Evolutionary conservation across 1,140 invertebrate species (phyloP).

Genomic region (Dinoponera quadriceps): DNA sequence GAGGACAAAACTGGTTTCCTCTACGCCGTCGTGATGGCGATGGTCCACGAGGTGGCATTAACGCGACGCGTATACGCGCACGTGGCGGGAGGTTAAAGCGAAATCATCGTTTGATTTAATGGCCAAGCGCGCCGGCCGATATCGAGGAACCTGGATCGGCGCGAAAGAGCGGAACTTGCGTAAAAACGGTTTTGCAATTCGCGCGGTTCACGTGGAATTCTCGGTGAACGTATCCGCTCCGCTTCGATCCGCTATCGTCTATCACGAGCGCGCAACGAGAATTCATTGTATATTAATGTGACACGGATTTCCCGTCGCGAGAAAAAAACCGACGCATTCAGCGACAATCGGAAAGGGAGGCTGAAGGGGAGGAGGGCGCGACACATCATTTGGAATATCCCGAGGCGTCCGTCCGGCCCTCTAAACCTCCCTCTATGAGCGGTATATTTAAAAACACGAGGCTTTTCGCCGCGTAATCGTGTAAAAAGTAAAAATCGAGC

Average conservation of each 20-base stretch:
- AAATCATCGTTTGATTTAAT: slow-evolving; percentile 58
- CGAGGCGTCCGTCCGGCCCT: neutral
- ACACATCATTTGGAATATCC: neutral
- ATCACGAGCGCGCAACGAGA: slow-evolving; percentile 10
- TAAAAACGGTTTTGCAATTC: slow-evolving; percentile 59
- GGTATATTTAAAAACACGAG: too few species aligned
- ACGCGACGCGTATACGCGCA: slow-evolving; percentile 37
- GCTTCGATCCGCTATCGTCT: slow-evolving; percentile 2
- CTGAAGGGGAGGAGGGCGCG: too few species aligned
- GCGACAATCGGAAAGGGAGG: neutral
- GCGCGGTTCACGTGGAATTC: slow-evolving; percentile 26
- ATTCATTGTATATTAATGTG: slow-evolving; percentile 36
- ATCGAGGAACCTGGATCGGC: slow-evolving; percentile 58
- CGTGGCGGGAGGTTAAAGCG: slow-evolving; percentile 25
- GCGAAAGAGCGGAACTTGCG: slow-evolving; percentile 62
- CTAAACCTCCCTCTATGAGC: too few species aligned
- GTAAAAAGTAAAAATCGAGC: too few species aligned
- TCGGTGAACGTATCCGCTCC: slow-evolving; percentile 46
- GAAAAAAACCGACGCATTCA: neutral
- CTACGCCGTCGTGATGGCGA: slow-evolving; percentile 44
- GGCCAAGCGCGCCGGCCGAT: slow-evolving; percentile 2
- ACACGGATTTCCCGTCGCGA: slow-evolving; percentile 19
- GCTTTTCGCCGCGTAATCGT: too few species aligned
- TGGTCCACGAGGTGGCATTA: slow-evolving; percentile 58
- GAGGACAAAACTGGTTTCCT: slow-evolving; percentile 69